Evolutionary conservation across 1,140 invertebrate species (phyloP).

Genomic region (Fopius arisanus): DNA sequence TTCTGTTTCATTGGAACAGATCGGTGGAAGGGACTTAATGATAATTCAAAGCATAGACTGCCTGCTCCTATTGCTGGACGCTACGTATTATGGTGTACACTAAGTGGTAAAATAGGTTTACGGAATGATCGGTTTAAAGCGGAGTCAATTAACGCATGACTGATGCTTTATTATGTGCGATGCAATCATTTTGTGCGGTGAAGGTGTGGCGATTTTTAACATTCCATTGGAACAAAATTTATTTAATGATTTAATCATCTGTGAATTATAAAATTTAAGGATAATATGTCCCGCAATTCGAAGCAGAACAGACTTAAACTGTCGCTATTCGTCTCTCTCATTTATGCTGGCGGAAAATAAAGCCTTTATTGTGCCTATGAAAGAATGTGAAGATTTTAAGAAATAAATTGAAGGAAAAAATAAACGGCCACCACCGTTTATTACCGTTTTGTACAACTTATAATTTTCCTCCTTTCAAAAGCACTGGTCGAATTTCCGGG

Average conservation of each 20-base stretch:
- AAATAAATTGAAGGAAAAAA: constrained; percentile 22
- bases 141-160: not conserved
- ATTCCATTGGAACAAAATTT: too few relatives aligned
- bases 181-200: not conserved
- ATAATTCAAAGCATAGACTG: constrained; percentile 15
- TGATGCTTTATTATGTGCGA: not conserved
- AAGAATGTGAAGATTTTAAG: constrained; percentile 31
- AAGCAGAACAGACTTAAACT: too few relatives aligned
- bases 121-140: not conserved
- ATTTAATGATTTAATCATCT: too few relatives aligned
- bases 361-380: constrained; percentile 56
- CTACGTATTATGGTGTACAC: not conserved
- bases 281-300: too few relatives aligned
- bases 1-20: not conserved
- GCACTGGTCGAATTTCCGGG: constrained; percentile 8
- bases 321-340: constrained; percentile 25
- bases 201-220: not conserved
- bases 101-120: not conserved
- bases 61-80: not conserved
- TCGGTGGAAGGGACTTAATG: not conserved
- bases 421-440: too few relatives aligned
- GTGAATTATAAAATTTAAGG: too few relatives aligned
- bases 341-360: constrained; percentile 48
- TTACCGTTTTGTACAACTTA: constrained; percentile 17
- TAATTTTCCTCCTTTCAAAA: not conserved